Evolutionary conservation across 2,113 vertebrate genomes (phyloP), one percentile per base, ranked within the genome.

Genomic region (Osmerus eperlanus): DNA sequence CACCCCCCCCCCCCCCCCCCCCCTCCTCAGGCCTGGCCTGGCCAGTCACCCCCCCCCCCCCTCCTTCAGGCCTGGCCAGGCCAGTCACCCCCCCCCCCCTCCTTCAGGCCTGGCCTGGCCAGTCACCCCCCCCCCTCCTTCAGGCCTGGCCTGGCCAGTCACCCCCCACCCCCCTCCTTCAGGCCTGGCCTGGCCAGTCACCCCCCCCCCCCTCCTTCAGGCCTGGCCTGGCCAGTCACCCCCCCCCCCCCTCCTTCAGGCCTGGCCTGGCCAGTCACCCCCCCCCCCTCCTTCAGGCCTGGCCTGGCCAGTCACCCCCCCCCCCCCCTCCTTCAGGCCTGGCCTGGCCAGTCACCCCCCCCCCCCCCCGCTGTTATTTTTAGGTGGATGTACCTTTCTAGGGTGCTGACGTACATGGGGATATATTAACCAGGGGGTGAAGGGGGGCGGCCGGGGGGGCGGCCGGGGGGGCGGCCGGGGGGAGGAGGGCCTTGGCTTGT

Each of bases 301-400:
- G 5, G 29, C 21, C 21, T 21, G 21, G 21, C 21, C 21, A 21
- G 21, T 21, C 21, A 21, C 21, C 3, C 64, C n/a, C 28, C 28
- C 7, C 41, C 14, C 56, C 54, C 19, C 18, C 65, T 51, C 15
- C 51, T 7, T n/a, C 52, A 5, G 3, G 3, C 52, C 18, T 3
- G 5, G 29, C 21, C 21, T 21, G 21, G 21, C 21, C 21, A 21
- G 21, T 21, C 21, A 21, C 21, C 3, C 64, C n/a, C 28, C 28
- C 7, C 41, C 54, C 19, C 2, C 47, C 52, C 12, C 9, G 11
- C 52, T 11, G 76, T 77, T 83, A 86, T 86, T 81, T 81, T 78
- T 81, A 83, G 78, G 65, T 69, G 67, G 70, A 53, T 79, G 78
- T 80, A 79, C 78, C 79, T 82, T 77, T 86, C 62, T 68, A 53